Percentiles rank a stretch among this genome's conserved stretches.
These are phyloP conservation scores for Urophycis tenuis DNA, from an alignment of 2,797 vertebrate species.

Conservation along the genomic window DNA sequence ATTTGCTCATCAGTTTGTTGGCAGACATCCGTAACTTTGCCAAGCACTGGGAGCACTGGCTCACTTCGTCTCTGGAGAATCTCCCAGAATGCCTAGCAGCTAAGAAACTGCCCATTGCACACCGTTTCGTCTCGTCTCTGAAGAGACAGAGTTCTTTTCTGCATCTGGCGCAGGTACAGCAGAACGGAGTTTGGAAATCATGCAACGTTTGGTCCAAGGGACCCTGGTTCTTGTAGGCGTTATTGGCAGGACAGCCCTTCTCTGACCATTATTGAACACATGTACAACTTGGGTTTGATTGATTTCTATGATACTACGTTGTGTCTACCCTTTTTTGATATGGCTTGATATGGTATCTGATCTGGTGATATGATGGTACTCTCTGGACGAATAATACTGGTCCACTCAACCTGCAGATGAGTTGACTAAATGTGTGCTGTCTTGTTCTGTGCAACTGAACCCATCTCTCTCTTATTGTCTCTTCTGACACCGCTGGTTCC, in stretches of 20 bases:
- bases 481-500: not conserved
- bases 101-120: constrained; percentile 90
- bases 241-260: not conserved
- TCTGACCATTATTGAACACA: not conserved
- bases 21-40: constrained; percentile 95
- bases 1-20: constrained; percentile 73
- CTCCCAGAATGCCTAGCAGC: constrained; percentile 84
- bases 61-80: constrained; percentile 90
- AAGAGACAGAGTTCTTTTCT: constrained; percentile 95
- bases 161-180: constrained; percentile 88
- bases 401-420: not conserved
- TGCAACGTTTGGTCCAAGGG: not conserved
- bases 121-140: constrained; percentile 89
- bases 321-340: not conserved
- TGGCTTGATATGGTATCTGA: not conserved
- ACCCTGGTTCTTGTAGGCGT: not conserved
- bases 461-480: not conserved
- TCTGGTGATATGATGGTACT: not conserved
- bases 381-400: not conserved
- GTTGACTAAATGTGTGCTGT: not conserved
- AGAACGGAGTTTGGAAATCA: too few relatives aligned
- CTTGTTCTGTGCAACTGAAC: not conserved
- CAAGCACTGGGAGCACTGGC: constrained; percentile 98
- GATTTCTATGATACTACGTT: not conserved
- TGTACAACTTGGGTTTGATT: not conserved